These are phyloP conservation scores for Pelecanus crispus DNA, from an alignment of 2,113 vertebrate species.

Conservation along the genomic window DNA sequence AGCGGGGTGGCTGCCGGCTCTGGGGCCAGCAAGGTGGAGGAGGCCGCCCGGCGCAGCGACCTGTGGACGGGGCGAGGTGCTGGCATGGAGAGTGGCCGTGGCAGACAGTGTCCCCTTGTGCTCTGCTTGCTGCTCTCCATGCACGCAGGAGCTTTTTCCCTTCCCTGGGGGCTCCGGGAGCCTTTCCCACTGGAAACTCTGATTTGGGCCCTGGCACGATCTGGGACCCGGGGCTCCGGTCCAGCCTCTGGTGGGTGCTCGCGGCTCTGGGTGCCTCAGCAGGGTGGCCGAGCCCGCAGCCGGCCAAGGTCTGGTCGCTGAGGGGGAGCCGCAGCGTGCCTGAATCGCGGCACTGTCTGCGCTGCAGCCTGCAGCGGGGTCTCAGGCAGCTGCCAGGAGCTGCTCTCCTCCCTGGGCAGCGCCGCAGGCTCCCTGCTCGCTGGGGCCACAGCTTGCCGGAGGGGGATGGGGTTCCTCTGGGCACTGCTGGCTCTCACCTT, in stretches of 20 bases:
- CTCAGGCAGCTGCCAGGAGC: neutral
- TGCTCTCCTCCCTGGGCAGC: neutral
- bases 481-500: neutral
- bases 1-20: neutral
- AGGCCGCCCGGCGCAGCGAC: neutral
- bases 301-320: neutral
- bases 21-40: neutral
- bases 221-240: neutral
- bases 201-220: neutral
- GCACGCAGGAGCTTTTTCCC: accelerated
- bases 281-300: neutral
- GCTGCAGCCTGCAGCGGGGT: neutral
- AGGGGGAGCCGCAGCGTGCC: neutral
- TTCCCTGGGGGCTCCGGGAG: neutral
- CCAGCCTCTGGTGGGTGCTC: neutral
- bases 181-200: neutral
- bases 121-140: neutral
- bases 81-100: accelerated
- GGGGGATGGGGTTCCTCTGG: neutral
- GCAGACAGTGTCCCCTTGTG: neutral
- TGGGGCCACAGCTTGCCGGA: accelerated
- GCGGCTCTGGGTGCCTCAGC: accelerated
- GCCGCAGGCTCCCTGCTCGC: neutral
- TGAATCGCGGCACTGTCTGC: neutral
- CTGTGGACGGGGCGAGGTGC: accelerated